A percentile compares a stretch with the other conserved stretches of the same genome.
Evolutionary conservation across 1,140 invertebrate species (phyloP).

Genomic region (Meloidogyne floridensis): DNA sequence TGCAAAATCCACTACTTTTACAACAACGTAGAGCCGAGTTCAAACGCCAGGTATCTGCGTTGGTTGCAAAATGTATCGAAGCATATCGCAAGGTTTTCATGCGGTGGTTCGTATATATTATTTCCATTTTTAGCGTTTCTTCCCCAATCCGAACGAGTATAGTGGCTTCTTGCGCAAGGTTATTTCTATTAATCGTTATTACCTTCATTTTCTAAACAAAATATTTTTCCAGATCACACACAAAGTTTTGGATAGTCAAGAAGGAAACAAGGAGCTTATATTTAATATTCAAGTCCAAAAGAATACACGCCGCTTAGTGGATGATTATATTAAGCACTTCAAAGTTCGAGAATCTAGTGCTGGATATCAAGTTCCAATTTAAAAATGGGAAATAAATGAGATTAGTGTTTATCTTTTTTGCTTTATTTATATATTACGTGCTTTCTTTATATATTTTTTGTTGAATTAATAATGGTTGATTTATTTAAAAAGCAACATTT

Average conservation of each 20-base stretch:
- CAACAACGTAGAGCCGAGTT: conserved; percentile 18
- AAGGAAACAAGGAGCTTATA: conserved; percentile 24
- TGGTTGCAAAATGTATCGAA: conserved; percentile 32
- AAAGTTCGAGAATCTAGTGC: conserved; percentile 17
- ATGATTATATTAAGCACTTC: conserved; percentile 27
- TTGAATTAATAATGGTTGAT: no score
- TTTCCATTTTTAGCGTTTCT: conserved; percentile 10
- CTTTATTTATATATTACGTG: not conserved
- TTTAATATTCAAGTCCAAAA: conserved; percentile 28
- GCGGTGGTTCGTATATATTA: no score
- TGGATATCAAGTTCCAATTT: not conserved
- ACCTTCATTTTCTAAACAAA: conserved; percentile 11
- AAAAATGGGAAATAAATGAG: not conserved
- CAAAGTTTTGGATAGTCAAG: conserved; percentile 33
- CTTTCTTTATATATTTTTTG: not conserved
- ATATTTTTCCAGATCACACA: conserved; percentile 25
- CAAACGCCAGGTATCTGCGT: conserved; percentile 30
- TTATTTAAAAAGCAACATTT: no score
- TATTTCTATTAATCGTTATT: not conserved
- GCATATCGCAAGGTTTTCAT: conserved; percentile 14
- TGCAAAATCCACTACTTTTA: conserved; percentile 1
- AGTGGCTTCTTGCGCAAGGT: conserved; percentile 27
- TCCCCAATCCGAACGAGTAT: conserved; percentile 15
- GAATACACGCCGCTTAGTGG: conserved; percentile 20
- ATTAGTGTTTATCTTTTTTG: not conserved